Percentiles rank a stretch among this genome's conserved stretches.
Evolutionary conservation across 2,113 vertebrate species (phyloP).

Genomic region (Gorsachius goisagi): DNA sequence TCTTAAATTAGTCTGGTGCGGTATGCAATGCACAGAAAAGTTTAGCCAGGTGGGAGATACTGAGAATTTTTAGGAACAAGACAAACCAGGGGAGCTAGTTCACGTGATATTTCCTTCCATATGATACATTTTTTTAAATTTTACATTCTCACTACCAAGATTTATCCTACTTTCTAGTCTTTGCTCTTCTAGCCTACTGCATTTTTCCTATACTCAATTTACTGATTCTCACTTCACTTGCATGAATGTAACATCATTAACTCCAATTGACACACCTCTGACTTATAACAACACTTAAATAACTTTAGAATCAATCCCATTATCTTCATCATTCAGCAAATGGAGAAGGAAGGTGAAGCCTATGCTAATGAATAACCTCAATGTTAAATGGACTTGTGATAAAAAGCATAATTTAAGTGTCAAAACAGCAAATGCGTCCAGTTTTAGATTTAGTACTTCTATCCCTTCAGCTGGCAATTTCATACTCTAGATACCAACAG

Average conservation of each 20-base stretch:
- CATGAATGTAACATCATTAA: not conserved
- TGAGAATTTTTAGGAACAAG: not conserved
- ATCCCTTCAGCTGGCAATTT: not conserved
- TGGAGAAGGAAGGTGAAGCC: not conserved
- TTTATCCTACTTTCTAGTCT: not conserved
- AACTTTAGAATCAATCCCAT: constrained; percentile 11
- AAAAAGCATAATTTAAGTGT: not conserved
- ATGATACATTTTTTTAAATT: not conserved
- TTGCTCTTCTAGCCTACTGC: not conserved
- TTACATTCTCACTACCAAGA: not conserved
- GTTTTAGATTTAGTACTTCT: not conserved
- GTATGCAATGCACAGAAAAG: not conserved
- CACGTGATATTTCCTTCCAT: not conserved
- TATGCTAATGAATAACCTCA: not conserved
- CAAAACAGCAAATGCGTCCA: not conserved
- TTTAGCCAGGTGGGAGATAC: not conserved
- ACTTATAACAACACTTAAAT: not conserved
- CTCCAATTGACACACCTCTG: not conserved
- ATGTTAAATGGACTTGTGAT: not conserved
- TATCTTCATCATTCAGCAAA: not conserved
- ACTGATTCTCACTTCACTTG: not conserved
- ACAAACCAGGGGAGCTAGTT: not conserved
- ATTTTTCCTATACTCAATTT: not conserved
- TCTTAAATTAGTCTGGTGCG: not conserved
- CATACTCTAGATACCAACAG: not conserved